Conservation (phyloP, 2,888 invertebrate genomes). For the Aromia moschata region DNA sequence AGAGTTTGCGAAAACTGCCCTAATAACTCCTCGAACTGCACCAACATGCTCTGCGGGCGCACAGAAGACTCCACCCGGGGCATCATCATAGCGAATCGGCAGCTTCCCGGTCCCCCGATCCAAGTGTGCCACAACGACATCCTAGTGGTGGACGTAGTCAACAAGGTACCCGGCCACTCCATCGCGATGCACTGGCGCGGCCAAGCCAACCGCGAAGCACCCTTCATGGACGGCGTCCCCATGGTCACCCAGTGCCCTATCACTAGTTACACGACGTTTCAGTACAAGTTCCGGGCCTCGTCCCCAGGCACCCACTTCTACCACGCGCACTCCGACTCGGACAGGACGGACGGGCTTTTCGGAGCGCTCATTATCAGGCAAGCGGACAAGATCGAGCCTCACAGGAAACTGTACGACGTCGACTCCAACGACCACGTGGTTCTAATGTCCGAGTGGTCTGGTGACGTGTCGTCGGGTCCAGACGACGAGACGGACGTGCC, state of each 20-base stretch:
- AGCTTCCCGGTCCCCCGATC: conserved; percentile 71
- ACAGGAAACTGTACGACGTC: conserved; percentile 72
- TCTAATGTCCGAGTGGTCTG: conserved; percentile 74
- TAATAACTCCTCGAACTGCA: conserved; percentile 69
- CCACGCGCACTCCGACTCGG: conserved; percentile 76
- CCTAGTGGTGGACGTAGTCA: conserved; percentile 77
- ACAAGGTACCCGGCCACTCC: conserved; percentile 74
- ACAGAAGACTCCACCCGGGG: conserved; percentile 72
- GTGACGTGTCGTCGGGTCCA: conserved; percentile 61
- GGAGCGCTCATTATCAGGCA: conserved; percentile 77
- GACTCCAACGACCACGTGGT: conserved; percentile 77
- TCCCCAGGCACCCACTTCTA: conserved; percentile 77
- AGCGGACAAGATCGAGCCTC: conserved; percentile 69
- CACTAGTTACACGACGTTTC: conserved; percentile 72
- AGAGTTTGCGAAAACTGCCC: conserved; percentile 76
- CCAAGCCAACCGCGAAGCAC: conserved; percentile 73
- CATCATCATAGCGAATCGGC: conserved; percentile 74
- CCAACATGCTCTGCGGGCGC: conserved; percentile 70
- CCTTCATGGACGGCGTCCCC: conserved; percentile 80
- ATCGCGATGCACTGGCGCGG: conserved; percentile 84
- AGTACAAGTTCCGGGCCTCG: conserved; percentile 76
- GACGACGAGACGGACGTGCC: conserved; percentile 63
- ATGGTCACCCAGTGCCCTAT: conserved; percentile 83
- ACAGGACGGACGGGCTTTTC: conserved; percentile 74
- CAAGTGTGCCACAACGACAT: conserved; percentile 78